Evolutionary conservation across 1,140 invertebrate species (phyloP).

Genomic region (Drosophila nigrodunni): DNA sequence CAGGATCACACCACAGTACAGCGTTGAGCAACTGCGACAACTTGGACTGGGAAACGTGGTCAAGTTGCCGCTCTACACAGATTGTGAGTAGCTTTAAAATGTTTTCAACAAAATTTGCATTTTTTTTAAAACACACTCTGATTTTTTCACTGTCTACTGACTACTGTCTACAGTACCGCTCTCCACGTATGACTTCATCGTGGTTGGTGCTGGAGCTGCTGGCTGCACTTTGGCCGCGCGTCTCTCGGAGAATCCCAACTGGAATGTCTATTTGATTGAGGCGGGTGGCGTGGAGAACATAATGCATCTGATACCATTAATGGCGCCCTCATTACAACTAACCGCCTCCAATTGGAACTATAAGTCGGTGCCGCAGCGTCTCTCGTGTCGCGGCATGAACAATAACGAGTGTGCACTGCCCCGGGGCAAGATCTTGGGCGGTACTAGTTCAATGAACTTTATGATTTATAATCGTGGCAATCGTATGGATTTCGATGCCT

Average conservation of each 20-base stretch:
- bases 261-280: conserved; percentile 87
- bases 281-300: conserved; percentile 89
- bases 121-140: too few relatives aligned
- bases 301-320: conserved; percentile 88
- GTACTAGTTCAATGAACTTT: conserved; percentile 92
- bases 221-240: conserved; percentile 93
- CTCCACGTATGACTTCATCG: conserved; percentile 91
- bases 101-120: background rate
- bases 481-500: conserved; percentile 90
- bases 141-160: too few relatives aligned
- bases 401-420: conserved; percentile 86
- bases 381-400: conserved; percentile 86
- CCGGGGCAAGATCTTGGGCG: conserved; percentile 89
- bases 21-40: conserved; percentile 35
- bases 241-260: conserved; percentile 85
- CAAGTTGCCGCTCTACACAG: conserved; percentile 63
- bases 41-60: conserved; percentile 63
- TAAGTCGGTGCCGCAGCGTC: conserved; percentile 87
- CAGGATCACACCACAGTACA: background rate
- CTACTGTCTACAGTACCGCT: conserved; percentile 48
- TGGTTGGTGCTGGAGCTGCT: conserved; percentile 94
- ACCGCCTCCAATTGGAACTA: conserved; percentile 90
- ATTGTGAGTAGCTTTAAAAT: conserved; percentile 45
- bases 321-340: conserved; percentile 86
- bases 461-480: conserved; percentile 96